Conservation (phyloP, 2,113 vertebrate genomes). For the Capricornis sumatraensis region DNA sequence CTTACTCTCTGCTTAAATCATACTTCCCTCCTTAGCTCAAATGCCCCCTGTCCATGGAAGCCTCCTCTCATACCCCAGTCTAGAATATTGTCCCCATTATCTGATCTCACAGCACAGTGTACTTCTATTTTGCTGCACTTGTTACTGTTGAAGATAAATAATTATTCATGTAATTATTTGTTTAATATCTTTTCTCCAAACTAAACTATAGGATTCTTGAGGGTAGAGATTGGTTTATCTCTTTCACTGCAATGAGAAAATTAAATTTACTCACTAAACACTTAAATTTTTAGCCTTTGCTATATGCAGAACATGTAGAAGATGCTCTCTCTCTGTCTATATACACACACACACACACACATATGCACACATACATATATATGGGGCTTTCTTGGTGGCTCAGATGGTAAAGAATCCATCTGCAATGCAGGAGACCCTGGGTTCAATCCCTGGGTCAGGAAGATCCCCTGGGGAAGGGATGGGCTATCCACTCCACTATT, state of each 20-base stretch:
- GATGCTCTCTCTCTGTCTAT: neutral
- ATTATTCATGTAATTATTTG: neutral
- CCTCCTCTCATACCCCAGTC: neutral
- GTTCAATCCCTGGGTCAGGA: neutral
- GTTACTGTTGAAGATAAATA: neutral
- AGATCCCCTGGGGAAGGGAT: neutral
- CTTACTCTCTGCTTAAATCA: neutral
- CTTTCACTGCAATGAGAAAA: neutral
- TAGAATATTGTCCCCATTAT: neutral
- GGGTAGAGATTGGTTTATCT: neutral
- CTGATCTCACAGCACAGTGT: neutral
- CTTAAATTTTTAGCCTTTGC: neutral
- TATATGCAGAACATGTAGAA: neutral
- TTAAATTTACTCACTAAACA: neutral
- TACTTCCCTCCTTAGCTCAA: neutral
- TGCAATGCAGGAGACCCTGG: neutral
- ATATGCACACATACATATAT: neutral
- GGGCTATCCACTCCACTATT: neutral
- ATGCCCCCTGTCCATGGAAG: neutral
- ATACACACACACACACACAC: neutral
- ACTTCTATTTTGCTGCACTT: neutral
- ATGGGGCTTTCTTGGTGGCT: neutral
- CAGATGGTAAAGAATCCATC: neutral
- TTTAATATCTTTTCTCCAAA: neutral
- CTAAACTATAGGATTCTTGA: neutral